Percentiles rank a stretch among this genome's conserved stretches.
Evolutionary conservation across 1,140 invertebrate species (phyloP).

Genomic region (Danaus melanippus): DNA sequence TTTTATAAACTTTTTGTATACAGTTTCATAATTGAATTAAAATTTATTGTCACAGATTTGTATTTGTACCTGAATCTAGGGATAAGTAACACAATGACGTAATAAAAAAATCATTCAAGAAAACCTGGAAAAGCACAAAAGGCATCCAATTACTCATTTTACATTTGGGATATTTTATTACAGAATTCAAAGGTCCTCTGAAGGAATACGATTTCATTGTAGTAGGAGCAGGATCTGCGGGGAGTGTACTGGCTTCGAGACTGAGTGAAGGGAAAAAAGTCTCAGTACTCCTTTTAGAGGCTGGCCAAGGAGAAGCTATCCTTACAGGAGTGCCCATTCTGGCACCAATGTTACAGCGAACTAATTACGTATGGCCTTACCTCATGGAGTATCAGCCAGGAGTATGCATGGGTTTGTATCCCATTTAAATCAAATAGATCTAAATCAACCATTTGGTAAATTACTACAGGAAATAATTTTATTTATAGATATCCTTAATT

Average conservation of each 20-base stretch:
- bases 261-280: conserved; percentile 70
- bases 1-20: too few species aligned
- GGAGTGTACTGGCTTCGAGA: conserved; percentile 79
- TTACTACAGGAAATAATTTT: too few species aligned
- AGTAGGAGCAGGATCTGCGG: conserved; percentile 83
- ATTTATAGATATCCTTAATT: too few species aligned
- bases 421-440: background rate
- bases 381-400: conserved; percentile 76
- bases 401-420: conserved; percentile 42
- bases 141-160: background rate
- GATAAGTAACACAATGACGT: too few species aligned
- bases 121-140: too few species aligned
- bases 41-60: too few species aligned
- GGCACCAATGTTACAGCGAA: conserved; percentile 79
- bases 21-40: too few species aligned
- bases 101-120: too few species aligned
- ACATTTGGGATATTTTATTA: conserved; percentile 12
- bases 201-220: conserved; percentile 76
- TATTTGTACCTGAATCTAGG: too few species aligned
- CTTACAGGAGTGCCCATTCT: conserved; percentile 80
- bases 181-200: conserved; percentile 50
- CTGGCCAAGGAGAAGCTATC: conserved; percentile 76
- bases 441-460: too few species aligned
- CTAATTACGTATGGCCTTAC: conserved; percentile 83
- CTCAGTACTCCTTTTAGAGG: conserved; percentile 77